Percentiles rank a stretch among this genome's conserved stretches.
These are phyloP conservation scores for Solenopsis invicta DNA, from an alignment of 1,140 invertebrate genomes.

Conservation along the genomic window DNA sequence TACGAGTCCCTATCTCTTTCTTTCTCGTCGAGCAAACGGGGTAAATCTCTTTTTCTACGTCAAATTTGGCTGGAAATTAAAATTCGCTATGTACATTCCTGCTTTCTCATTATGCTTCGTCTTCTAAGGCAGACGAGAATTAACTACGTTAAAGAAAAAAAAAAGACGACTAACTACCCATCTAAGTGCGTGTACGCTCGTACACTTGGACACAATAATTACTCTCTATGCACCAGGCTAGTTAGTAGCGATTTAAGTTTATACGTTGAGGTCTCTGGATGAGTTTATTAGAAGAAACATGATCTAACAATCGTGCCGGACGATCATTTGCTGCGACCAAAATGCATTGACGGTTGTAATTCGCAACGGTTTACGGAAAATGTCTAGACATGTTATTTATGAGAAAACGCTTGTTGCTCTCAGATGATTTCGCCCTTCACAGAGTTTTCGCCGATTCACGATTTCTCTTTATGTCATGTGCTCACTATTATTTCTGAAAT, in stretches of 20 bases:
- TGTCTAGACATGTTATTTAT: background rate
- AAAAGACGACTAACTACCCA: conserved; percentile 44
- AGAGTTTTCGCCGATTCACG: background rate
- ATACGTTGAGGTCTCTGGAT: conserved; percentile 16
- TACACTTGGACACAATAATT: conserved; percentile 41
- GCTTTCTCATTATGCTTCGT: conserved; percentile 1
- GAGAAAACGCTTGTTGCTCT: background rate
- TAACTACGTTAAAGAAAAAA: conserved; percentile 31
- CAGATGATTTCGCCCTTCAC: background rate
- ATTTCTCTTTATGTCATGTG: background rate
- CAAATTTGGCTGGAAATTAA: conserved; percentile 46
- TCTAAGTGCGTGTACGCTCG: conserved; percentile 54
- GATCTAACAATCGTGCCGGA: conserved; percentile 6
- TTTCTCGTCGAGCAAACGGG: background rate
- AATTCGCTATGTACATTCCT: conserved; percentile 41
- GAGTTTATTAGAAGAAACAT: conserved; percentile 44
- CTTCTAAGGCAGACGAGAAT: conserved; percentile 4
- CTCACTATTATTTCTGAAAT: conserved; percentile 15
- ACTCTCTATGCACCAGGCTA: conserved; percentile 29
- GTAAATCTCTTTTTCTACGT: conserved; percentile 4
- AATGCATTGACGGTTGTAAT: conserved; percentile 2
- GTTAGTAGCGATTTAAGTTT: conserved; percentile 57
- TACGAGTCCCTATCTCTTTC: background rate
- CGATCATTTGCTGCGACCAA: background rate
- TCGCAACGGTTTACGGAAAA: background rate